phyloP scores from a whole-genome alignment of 2,888 invertebrate species.

The Lordiphosa fenestrarum region DNA sequence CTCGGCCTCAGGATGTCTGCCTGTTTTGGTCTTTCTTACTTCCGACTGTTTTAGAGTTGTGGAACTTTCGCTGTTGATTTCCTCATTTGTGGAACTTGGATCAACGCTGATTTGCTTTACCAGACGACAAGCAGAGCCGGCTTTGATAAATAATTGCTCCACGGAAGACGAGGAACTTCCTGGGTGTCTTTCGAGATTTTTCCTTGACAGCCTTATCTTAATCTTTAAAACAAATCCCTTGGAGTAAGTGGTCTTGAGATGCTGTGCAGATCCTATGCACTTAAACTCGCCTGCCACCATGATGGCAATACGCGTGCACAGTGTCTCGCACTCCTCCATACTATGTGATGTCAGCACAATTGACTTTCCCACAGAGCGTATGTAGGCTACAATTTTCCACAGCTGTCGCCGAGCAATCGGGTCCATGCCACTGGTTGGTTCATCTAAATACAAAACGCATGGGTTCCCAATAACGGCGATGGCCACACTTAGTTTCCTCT shows the following conservation, averaged over 20 bases:
- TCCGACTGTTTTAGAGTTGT: too few species aligned
- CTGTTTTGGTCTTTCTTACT: too few species aligned
- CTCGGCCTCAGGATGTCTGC: too few species aligned
- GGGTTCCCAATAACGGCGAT: constrained; percentile 85
- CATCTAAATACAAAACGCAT: constrained; percentile 85
- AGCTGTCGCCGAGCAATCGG: constrained; percentile 83
- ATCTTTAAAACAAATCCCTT: constrained; percentile 79
- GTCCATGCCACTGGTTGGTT: constrained; percentile 82
- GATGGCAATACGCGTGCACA: constrained; percentile 89
- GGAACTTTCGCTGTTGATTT: too few species aligned
- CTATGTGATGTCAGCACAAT: constrained; percentile 90
- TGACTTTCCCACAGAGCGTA: constrained; percentile 85
- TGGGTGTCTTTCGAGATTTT: background rate
- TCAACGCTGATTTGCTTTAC: too few species aligned
- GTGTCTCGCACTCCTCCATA: constrained; percentile 91
- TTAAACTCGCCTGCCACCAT: constrained; percentile 89
- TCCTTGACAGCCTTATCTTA: constrained; percentile 31
- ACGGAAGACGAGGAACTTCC: background rate
- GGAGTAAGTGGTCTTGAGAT: constrained; percentile 86
- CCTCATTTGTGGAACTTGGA: too few species aligned
- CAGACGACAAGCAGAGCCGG: too few species aligned
- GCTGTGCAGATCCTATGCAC: constrained; percentile 86
- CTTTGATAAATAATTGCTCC: too few species aligned
- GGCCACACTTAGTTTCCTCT: constrained; percentile 86
- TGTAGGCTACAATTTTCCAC: constrained; percentile 86